Conservation (phyloP, 1,140 invertebrate genomes). For the Drosophila guanche region DNA sequence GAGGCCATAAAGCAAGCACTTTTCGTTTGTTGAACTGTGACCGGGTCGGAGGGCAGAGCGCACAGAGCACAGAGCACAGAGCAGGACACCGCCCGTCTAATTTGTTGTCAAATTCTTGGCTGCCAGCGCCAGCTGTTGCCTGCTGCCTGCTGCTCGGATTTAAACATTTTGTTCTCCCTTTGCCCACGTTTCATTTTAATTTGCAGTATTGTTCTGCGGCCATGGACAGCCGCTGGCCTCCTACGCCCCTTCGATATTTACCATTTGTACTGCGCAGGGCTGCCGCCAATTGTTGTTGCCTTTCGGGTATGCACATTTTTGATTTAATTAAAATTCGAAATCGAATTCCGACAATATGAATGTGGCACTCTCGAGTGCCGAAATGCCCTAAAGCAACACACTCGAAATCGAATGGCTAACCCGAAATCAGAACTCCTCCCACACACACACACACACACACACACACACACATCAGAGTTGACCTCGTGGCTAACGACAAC, state of each 20-base stretch:
- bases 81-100: conserved; percentile 42
- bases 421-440: conserved; percentile 3
- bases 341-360: not conserved
- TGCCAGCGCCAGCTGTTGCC: conserved; percentile 56
- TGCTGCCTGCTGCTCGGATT: conserved; percentile 29
- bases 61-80: no score
- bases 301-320: conserved; percentile 10
- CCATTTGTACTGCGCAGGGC: conserved; percentile 10
- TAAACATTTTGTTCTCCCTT: conserved; percentile 25
- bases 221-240: conserved; percentile 13
- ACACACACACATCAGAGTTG: conserved; percentile 20
- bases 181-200: conserved; percentile 36
- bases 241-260: not conserved
- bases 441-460: no score
- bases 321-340: conserved; percentile 39
- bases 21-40: conserved; percentile 79
- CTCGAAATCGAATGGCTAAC: conserved; percentile 23
- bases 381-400: not conserved
- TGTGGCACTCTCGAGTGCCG: not conserved
- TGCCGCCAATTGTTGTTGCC: not conserved
- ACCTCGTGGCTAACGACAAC: conserved; percentile 44
- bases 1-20: conserved; percentile 77
- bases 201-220: conserved; percentile 29
- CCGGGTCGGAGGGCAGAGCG: conserved; percentile 24
- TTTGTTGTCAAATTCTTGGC: conserved; percentile 58